Base-by-base conservation (phyloP, 2,113 vertebrate genomes). In the Festucalex cinctus region DNA sequence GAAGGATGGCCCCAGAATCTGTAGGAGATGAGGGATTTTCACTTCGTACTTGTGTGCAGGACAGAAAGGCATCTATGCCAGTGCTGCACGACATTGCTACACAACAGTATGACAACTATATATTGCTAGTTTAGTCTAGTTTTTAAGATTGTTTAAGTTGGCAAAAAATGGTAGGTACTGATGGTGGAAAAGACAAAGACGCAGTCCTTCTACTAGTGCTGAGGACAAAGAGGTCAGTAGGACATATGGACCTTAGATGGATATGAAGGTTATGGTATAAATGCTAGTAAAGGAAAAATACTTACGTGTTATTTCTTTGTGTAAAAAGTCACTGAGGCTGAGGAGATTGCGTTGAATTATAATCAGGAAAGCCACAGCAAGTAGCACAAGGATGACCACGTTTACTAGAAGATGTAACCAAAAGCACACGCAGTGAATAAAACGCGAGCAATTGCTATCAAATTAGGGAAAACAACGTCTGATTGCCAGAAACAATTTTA, bases 311-410 rank as follows among this genome's bases (percentile, higher is more conserved):
- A 83, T 79, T 61, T 96, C 93, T 56, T 89, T 92, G 80, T 88
- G 93, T 71, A 98, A 84, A 76, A 99, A 93, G 89, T 95, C 95
- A 66, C 92, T 95, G 82, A 98, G 93, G 76, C 92, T 94, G 2
- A 97, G 91, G 61, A 99, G 93, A 81, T 98, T 99, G 70, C 94
- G 92, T 65, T 97, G 95, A 71, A 98, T 84, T 80, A 98, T 88
- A 65, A 99, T 88, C 71, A 99, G 84, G 88, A 98, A 97, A 79
- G 97, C 90, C 28, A 93, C 80, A 62, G 90, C 88, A 60, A 94
- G 91, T 75, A 98, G 90, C 65, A 95, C 73, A 41, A 98, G 91
- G 76, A 98, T 93, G 70, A 93, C 61, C 76, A 95, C 91, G 78
- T 96, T 97, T 66, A 97, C 96, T 98, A 90, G 62, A 93, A 93